phyloP scores from a whole-genome alignment of 2,888 invertebrate species.

The Erebia palarica region DNA sequence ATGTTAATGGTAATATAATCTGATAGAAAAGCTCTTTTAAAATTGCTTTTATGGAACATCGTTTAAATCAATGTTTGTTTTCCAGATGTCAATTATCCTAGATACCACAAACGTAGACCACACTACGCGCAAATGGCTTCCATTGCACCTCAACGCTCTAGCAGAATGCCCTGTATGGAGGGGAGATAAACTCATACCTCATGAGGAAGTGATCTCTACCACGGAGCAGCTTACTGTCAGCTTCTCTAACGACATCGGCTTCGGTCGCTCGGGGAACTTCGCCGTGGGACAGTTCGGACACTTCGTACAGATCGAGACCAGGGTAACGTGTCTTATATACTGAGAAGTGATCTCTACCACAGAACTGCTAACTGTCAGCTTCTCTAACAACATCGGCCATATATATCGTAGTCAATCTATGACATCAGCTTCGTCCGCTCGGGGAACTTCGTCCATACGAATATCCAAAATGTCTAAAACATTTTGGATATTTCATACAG shows the following conservation, averaged over 20 bases:
- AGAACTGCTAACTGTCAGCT: constrained; percentile 87
- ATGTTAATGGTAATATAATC: too few relatives aligned
- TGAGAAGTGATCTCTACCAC: constrained; percentile 88
- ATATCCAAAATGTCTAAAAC: too few relatives aligned
- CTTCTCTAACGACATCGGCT: constrained; percentile 84
- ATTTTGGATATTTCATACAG: constrained; percentile 86
- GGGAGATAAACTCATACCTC: constrained; percentile 80
- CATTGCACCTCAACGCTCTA: constrained; percentile 88
- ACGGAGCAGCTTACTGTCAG: constrained; percentile 89
- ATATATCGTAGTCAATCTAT: too few relatives aligned
- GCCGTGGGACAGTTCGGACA: constrained; percentile 88
- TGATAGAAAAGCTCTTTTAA: too few relatives aligned
- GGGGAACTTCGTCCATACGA: constrained; percentile 85
- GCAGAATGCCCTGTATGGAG: constrained; percentile 88
- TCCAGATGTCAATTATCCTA: constrained; percentile 87
- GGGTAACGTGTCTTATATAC: constrained; percentile 72
- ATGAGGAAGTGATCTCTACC: constrained; percentile 89
- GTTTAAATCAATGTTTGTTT: neutral
- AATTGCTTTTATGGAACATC: too few relatives aligned
- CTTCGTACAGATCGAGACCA: constrained; percentile 84
- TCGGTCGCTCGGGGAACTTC: constrained; percentile 82
- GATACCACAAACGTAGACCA: constrained; percentile 85
- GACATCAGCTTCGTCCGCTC: constrained; percentile 83
- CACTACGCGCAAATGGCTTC: constrained; percentile 86
- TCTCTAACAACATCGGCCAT: constrained; percentile 64